Conservation (phyloP, 2,797 vertebrate species). For the Molossus alvarezi region DNA sequence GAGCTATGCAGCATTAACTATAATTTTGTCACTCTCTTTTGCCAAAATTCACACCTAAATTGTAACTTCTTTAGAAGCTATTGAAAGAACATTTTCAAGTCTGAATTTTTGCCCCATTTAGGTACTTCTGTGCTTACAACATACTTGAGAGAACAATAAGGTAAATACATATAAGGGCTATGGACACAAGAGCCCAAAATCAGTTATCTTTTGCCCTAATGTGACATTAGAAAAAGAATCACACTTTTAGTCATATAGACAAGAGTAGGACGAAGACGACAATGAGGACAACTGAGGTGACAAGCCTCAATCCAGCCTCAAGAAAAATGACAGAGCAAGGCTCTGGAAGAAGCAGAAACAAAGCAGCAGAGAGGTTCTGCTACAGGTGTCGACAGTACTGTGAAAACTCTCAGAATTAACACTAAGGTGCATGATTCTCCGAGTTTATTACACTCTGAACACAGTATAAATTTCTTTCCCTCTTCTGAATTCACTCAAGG, state of each 20-base stretch:
- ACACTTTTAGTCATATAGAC: conserved; percentile 49
- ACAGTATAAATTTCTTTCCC: not conserved
- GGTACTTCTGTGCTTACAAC: conserved; percentile 77
- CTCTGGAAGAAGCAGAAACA: not conserved
- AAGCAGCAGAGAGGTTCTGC: not conserved
- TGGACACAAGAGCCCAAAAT: not conserved
- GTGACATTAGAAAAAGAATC: conserved; percentile 15
- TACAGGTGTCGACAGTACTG: not conserved
- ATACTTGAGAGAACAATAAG: conserved; percentile 30
- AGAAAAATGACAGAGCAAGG: not conserved
- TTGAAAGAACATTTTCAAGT: conserved; percentile 57
- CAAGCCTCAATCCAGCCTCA: not conserved
- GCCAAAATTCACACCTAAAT: conserved; percentile 68
- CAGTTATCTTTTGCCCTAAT: not conserved
- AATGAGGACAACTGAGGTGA: not conserved
- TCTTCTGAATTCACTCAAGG: conserved; percentile 33
- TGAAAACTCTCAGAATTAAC: not conserved
- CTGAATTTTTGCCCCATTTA: conserved; percentile 70
- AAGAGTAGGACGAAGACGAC: not conserved
- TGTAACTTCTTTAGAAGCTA: conserved; percentile 67
- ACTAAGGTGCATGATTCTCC: not conserved
- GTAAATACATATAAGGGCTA: not conserved
- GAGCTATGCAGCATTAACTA: conserved; percentile 50
- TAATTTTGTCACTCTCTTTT: not conserved
- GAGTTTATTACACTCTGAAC: not conserved